Base-by-base conservation (phyloP, 2,797 vertebrate species). In the Sylvilagus floridanus region DNA sequence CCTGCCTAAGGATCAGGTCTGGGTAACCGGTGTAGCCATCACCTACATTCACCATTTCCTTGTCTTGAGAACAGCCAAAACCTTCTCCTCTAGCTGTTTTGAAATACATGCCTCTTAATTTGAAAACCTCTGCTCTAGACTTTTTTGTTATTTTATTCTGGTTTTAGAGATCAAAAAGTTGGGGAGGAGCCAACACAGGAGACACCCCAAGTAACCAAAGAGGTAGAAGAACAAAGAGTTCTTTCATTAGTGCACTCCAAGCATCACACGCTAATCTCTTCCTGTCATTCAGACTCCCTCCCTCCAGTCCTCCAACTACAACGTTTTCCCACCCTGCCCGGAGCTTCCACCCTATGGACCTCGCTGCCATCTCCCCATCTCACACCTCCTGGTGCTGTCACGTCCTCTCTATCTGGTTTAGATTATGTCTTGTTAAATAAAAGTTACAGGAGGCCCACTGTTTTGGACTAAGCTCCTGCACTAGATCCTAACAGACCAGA, bases 61-160 rank as follows among this genome's bases (percentile, higher is more conserved):
- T 57, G 54, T 57, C 54, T 57, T 57, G 54, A 14, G 54, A 57
- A 57, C 54, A 57, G 13, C 17, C 54, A 13, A 57, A 57, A 19
- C 17, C 54, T 57, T 57, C 17, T 57, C 54, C 17, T 5, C 54
- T 57, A 57, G 14, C 17, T 57, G 17, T 57, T 57, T 57, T 57
- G 13, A 57, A 57, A 13, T 19, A 57, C 17, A 13, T 57, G 54
- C 54, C 17, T 57, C 90, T 79, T 84, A 26, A 9, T 86, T 94
- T 86, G 65, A n/a, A 88, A 95, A 94, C 79, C 47, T 71, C 10
- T 83, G 42, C 32, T 81, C 24, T 79, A 37, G 72, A 78, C 7
- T 10, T 35, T 84, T 66, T 78, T 16, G 37, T 91, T 12, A 87
- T 66, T 69, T 84, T n/a, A 16, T 24, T 83, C 14, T 5, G 35